Percentiles rank a stretch among this genome's conserved stretches.
phyloP scores from a whole-genome alignment of 1,140 invertebrate genomes.

The silkworm (Bombyx mori) region DNA sequence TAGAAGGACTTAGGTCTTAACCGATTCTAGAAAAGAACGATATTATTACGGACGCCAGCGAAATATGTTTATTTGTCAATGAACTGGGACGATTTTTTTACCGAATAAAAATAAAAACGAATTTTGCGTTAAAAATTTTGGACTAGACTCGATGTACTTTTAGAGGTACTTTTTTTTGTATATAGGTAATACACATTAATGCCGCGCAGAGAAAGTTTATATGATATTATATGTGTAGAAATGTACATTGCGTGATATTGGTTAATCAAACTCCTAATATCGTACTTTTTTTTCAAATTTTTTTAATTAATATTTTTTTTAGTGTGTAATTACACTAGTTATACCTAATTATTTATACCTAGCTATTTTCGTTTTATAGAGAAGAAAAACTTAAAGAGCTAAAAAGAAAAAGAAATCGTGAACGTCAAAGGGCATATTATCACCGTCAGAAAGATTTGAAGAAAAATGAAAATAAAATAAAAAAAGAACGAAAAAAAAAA shows the following conservation, averaged over 20 bases:
- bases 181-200: slow-evolving; percentile 10
- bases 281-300: slow-evolving; percentile 9
- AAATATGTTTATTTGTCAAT: too few species aligned
- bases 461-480: slow-evolving; percentile 21
- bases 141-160: too few species aligned
- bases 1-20: too few species aligned
- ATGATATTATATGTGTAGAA: slow-evolving; percentile 4
- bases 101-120: too few species aligned
- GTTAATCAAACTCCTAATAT: slow-evolving; percentile 10
- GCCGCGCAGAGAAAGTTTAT: slow-evolving; percentile 12
- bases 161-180: slow-evolving; percentile 7
- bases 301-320: slow-evolving; percentile 10
- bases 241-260: slow-evolving; percentile 3
- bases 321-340: slow-evolving; percentile 10
- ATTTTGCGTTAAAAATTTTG: too few species aligned
- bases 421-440: slow-evolving; percentile 30
- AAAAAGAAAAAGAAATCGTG: slow-evolving; percentile 25
- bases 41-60: too few species aligned
- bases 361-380: slow-evolving; percentile 20
- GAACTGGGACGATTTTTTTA: too few species aligned
- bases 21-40: too few species aligned
- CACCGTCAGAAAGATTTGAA: slow-evolving; percentile 28
- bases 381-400: slow-evolving; percentile 23
- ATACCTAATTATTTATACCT: slow-evolving; percentile 12
- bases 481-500: slow-evolving; percentile 19